Base-by-base conservation (phyloP, 2,797 vertebrate species). In the Alectoris magna region DNA sequence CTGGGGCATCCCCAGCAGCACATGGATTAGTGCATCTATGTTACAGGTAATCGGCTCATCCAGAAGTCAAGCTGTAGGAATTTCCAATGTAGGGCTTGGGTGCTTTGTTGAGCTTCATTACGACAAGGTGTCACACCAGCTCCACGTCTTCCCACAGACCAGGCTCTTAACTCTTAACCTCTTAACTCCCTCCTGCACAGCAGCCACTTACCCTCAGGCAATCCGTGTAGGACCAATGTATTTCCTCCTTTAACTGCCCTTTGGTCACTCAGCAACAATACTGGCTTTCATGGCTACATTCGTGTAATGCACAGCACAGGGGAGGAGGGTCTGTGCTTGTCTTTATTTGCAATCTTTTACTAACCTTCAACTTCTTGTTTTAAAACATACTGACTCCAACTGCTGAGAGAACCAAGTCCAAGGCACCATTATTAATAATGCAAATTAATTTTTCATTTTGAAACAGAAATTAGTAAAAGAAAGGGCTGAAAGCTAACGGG, bases 381-480 rank as follows among this genome's bases (percentile, higher is more conserved):
- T 75, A n/a, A 11, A 91, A 22, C 3, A 0, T 0, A 3, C 3
- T 17, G 34, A 8, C 24, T 55, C n/a, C 39, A 26, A 0, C 24
- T 18, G 24, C 14, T 4, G 27, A 6, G 36, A 34, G 26, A 8
- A 13, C 2, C 11, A 0, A 3, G 16, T 49, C 56, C 73, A n/a
- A 6, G 53, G 17, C 73, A 19, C 17, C 0, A 29, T 41, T 55
- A 1, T 1, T 11, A 3, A 15, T 3, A 15, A n/a, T 18, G 1
- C 2, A 2, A 48, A 21, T 15, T 15, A 8, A 56, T 15, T 15
- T 9, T 56, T n/a, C 5, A 0, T 13, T 73, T 5, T 13, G 60
- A 34, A 41, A 43, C 3, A 6, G 1, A 36, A 76, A 21, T 3
- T 16, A 48, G 43, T 21, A 22, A 74, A 43, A 27, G 21, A 11